Conservation (phyloP, 2,888 invertebrate genomes). For the Brassicogethes aeneus region DNA sequence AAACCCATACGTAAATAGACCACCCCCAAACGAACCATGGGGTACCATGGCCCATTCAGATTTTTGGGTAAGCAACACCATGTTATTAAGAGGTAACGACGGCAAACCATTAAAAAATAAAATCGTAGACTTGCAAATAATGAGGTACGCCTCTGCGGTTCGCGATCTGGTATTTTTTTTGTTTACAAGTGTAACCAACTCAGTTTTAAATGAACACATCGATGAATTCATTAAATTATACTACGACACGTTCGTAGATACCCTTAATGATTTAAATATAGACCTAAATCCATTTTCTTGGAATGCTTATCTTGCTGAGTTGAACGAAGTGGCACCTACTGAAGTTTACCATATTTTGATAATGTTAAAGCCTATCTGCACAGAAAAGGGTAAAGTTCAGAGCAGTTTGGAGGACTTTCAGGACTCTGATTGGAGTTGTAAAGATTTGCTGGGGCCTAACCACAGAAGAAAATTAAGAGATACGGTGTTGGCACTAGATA, state of each 20-base stretch:
- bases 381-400: conserved; percentile 40
- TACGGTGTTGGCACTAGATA: conserved; percentile 31
- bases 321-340: conserved; percentile 37
- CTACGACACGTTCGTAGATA: conserved; percentile 42
- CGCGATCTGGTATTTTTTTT: conserved; percentile 50
- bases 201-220: conserved; percentile 39
- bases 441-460: conserved; percentile 33
- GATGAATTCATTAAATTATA: conserved; percentile 46
- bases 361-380: conserved; percentile 44
- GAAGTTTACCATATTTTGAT: conserved; percentile 43
- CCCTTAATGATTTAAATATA: conserved; percentile 37
- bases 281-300: conserved; percentile 35
- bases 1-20: conserved; percentile 17
- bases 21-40: conserved; percentile 41
- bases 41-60: conserved; percentile 49
- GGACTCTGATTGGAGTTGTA: conserved; percentile 34
- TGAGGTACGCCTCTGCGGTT: conserved; percentile 43
- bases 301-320: conserved; percentile 40
- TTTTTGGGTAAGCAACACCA: conserved; percentile 54
- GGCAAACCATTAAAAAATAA: conserved; percentile 44
- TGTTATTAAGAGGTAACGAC: conserved; percentile 43
- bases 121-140: conserved; percentile 52
- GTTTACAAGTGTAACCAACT: conserved; percentile 44
- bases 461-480: conserved; percentile 34
- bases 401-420: conserved; percentile 40